Percentiles rank a stretch among this genome's conserved stretches.
Evolutionary conservation across 2,888 invertebrate genomes (phyloP).

Genomic region (Pecten maximus): DNA sequence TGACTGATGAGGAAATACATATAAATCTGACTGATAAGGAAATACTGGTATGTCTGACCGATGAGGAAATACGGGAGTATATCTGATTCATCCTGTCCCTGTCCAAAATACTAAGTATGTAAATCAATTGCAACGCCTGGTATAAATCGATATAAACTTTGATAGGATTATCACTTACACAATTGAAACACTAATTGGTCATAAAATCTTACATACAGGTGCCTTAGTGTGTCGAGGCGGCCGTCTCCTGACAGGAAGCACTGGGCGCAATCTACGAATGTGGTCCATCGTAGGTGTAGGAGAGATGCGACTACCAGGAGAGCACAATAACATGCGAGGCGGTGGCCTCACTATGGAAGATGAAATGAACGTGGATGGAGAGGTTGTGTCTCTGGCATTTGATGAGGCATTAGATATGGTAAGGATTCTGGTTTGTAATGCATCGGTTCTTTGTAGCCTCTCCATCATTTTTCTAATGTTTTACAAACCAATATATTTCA

Average conservation of each 20-base stretch:
- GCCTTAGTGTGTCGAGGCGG: slow-evolving; percentile 69
- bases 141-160: neutral
- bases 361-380: slow-evolving; percentile 81
- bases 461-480: slow-evolving; percentile 1
- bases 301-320: slow-evolving; percentile 72
- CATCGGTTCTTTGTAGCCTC: neutral
- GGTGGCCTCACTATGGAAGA: slow-evolving; percentile 80
- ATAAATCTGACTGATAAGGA: neutral
- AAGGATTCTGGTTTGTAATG: slow-evolving; percentile 39
- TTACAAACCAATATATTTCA: too few species aligned
- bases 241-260: slow-evolving; percentile 77
- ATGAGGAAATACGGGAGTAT: neutral
- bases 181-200: too few species aligned
- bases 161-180: too few species aligned
- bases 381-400: slow-evolving; percentile 76
- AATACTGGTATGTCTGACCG: neutral
- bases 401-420: slow-evolving; percentile 82
- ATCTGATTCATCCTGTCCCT: neutral
- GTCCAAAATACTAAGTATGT: too few species aligned
- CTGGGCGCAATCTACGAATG: slow-evolving; percentile 74
- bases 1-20: too few species aligned
- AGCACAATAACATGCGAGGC: slow-evolving; percentile 60
- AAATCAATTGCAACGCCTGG: too few species aligned
- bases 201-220: slow-evolving; percentile 63
- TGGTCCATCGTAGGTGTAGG: slow-evolving; percentile 78